Conservation (phyloP, 2,888 invertebrate genomes). For the Imbricaverruca yamaguchii region DNA sequence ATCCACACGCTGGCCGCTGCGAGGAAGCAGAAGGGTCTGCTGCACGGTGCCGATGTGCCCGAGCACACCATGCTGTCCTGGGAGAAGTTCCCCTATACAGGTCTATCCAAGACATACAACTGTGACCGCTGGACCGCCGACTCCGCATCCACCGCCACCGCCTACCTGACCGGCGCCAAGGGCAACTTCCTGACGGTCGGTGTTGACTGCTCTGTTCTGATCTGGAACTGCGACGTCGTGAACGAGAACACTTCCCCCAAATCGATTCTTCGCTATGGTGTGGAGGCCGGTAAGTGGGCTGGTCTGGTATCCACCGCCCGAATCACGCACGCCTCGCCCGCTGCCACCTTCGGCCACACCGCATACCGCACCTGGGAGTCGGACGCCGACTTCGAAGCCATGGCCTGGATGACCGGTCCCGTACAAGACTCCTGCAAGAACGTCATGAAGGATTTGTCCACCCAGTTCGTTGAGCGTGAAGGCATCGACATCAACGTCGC, state of each 20-base stretch:
- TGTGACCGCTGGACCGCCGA: conserved; percentile 10
- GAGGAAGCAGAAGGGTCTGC: conserved; percentile 5
- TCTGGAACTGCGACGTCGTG: conserved; percentile 12
- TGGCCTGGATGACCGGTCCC: conserved; percentile 15
- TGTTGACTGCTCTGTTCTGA: not conserved
- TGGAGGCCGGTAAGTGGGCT: conserved; percentile 3
- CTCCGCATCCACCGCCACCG: no score
- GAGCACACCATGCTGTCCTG: conserved; percentile 14
- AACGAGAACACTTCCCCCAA: not conserved
- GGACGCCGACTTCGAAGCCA: conserved; percentile 4
- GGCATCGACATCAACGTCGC: conserved; percentile 5
- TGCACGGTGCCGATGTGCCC: not conserved
- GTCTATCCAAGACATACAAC: not conserved
- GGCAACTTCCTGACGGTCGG: not conserved
- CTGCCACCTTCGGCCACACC: conserved; percentile 4
- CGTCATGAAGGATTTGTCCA: not conserved
- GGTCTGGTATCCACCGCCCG: conserved; percentile 12
- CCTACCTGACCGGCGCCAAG: not conserved
- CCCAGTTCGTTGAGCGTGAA: not conserved
- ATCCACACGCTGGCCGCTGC: not conserved
- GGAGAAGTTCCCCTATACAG: conserved; percentile 3
- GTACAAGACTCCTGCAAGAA: not conserved
- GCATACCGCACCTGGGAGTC: conserved; percentile 16
- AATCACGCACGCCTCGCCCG: conserved; percentile 8
- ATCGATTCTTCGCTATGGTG: not conserved